Evolutionary conservation across 92 coral and sea anemone species (phyloP).

Genomic region (Paragorgia papillata): DNA sequence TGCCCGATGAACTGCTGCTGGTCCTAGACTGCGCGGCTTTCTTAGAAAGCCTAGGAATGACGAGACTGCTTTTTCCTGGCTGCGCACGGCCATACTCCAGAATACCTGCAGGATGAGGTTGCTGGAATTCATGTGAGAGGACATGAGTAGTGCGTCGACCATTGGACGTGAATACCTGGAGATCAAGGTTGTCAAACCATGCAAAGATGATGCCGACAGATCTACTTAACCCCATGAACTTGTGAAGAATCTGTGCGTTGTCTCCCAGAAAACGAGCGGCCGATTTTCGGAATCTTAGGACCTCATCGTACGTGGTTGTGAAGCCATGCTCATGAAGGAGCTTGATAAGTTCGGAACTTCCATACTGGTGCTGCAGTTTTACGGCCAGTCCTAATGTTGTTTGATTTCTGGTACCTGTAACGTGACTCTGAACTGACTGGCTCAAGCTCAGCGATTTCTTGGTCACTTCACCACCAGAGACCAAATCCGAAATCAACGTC

Average conservation of each 20-base stretch:
- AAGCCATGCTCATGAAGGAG: conserved; percentile 26
- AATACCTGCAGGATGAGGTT: conserved; percentile 32
- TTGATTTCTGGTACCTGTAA: conserved; percentile 10
- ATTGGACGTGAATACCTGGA: not conserved
- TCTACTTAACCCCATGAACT: not conserved
- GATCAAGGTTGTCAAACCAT: not conserved
- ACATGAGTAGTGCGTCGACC: not conserved
- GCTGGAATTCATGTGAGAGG: not conserved
- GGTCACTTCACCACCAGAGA: conserved; percentile 20
- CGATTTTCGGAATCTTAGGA: conserved; percentile 8
- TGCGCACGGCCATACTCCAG: conserved; percentile 1
- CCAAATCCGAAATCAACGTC: conserved; percentile 5
- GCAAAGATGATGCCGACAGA: too few relatives aligned
- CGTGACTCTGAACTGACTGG: conserved; percentile 22
- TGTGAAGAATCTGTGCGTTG: conserved; percentile 2
- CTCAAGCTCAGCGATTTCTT: not conserved
- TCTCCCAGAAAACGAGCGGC: conserved; percentile 10
- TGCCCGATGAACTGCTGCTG: too few relatives aligned
- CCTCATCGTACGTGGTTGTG: conserved; percentile 18
- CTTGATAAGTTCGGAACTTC: conserved; percentile 15
- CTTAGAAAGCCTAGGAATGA: conserved; percentile 11
- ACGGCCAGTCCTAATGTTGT: conserved; percentile 25
- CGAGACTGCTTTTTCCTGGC: conserved; percentile 9
- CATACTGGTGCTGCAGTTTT: conserved; percentile 14
- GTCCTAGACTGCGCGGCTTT: not conserved